Evolutionary conservation across 53 echinoderm and acorn worm genomes (phyloP).

Genomic region (Patiria pectinifera): DNA sequence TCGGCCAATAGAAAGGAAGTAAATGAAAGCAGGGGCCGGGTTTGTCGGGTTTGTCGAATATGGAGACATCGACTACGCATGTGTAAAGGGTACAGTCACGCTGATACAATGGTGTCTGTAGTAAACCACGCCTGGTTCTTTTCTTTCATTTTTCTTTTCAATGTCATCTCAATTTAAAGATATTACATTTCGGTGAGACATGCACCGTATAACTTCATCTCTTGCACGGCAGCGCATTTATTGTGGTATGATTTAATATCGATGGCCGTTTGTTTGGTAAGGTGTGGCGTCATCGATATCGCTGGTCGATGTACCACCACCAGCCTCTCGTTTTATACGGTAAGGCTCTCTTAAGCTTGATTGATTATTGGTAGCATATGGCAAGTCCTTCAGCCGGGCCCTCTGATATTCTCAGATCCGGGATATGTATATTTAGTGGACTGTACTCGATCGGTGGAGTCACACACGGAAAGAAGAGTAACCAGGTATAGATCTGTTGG

Average conservation of each 20-base stretch:
- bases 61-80: constrained; percentile 24
- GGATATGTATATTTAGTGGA: constrained; percentile 42
- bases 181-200: constrained; percentile 17
- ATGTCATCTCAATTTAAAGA: constrained; percentile 49
- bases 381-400: constrained; percentile 61
- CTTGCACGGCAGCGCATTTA: constrained; percentile 2
- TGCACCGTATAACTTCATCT: neutral
- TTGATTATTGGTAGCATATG: constrained; percentile 67
- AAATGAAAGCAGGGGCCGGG: constrained; percentile 13
- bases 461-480: neutral
- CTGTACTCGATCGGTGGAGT: neutral
- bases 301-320: constrained; percentile 51
- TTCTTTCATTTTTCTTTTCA: neutral
- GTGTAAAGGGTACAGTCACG: constrained; percentile 24
- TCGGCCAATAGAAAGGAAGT: constrained; percentile 58
- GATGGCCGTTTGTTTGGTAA: constrained; percentile 28
- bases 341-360: constrained; percentile 63
- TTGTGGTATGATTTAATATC: constrained; percentile 37
- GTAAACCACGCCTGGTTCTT: neutral
- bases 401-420: constrained; percentile 64
- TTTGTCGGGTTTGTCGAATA: neutral
- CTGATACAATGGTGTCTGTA: neutral
- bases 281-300: constrained; percentile 60
- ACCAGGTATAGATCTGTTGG: neutral
- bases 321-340: constrained; percentile 38